phyloP scores from a whole-genome alignment of 1,140 invertebrate species.

The Papilio polytes region DNA sequence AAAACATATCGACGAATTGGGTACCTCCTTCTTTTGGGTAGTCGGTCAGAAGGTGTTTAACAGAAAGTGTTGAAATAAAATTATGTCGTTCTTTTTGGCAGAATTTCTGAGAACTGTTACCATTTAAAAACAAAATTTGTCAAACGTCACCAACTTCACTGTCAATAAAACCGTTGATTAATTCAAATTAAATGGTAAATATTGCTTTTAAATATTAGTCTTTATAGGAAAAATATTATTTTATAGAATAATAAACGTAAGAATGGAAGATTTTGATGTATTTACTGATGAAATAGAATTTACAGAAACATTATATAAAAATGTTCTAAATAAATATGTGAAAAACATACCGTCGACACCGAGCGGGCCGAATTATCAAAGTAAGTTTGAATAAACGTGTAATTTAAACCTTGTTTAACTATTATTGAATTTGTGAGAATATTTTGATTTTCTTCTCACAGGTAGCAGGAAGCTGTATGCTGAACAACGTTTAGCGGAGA shows the following conservation, averaged over 20 bases:
- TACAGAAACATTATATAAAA: slow-evolving; percentile 65
- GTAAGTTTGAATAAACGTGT: slow-evolving; percentile 58
- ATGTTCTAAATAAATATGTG: slow-evolving; percentile 68
- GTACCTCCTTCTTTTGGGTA: no score
- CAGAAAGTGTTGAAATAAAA: neutral
- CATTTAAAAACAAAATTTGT: neutral
- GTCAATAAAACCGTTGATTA: neutral
- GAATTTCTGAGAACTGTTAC: neutral
- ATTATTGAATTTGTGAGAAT: neutral
- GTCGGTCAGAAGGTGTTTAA: no score
- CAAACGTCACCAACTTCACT: slow-evolving; percentile 1
- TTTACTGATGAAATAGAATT: slow-evolving; percentile 75
- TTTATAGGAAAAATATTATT: neutral
- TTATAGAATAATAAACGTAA: neutral
- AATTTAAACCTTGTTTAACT: neutral
- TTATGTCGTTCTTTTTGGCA: neutral
- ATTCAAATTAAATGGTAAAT: neutral
- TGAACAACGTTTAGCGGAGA: slow-evolving; percentile 60
- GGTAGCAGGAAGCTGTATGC: slow-evolving; percentile 73
- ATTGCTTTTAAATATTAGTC: neutral
- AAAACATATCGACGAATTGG: no score
- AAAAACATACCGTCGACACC: slow-evolving; percentile 64
- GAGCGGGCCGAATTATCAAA: slow-evolving; percentile 78
- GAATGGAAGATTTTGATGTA: slow-evolving; percentile 77
- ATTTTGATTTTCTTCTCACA: slow-evolving; percentile 40